phyloP scores from a whole-genome alignment of 2,888 invertebrate genomes.

The Theretra japonica region DNA sequence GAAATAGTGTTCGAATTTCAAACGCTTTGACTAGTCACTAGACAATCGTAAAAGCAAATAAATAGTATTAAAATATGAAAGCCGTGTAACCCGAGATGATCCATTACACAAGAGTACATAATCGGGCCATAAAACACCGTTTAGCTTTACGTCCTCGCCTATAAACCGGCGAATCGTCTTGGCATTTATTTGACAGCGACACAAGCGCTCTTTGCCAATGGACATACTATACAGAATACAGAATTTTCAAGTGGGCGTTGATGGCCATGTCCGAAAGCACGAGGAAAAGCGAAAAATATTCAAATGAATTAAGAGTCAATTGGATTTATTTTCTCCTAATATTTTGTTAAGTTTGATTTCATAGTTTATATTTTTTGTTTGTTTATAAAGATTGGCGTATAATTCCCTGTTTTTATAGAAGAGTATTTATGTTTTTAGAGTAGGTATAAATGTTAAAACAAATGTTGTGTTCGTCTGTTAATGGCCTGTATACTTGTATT shows the following conservation, averaged over 20 bases:
- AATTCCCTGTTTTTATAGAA: too few relatives aligned
- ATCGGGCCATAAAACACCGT: slow-evolving; percentile 62
- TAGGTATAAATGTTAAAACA: too few relatives aligned
- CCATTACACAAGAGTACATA: slow-evolving; percentile 54
- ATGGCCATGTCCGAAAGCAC: too few relatives aligned
- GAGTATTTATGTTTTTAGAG: too few relatives aligned
- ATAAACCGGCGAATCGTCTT: slow-evolving; percentile 53
- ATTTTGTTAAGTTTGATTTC: too few relatives aligned
- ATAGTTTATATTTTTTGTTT: too few relatives aligned
- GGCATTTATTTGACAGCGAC: slow-evolving; percentile 58
- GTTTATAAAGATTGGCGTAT: too few relatives aligned
- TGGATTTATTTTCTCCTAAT: too few relatives aligned
- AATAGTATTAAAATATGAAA: slow-evolving; percentile 42
- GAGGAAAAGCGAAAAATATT: too few relatives aligned
- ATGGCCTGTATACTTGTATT: too few relatives aligned
- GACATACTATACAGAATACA: neutral
- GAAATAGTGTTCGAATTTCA: neutral
- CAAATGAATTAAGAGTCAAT: too few relatives aligned
- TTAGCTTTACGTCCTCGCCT: slow-evolving; percentile 53
- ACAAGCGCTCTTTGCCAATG: slow-evolving; percentile 2
- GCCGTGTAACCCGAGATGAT: slow-evolving; percentile 50
- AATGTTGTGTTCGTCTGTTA: too few relatives aligned
- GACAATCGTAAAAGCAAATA: slow-evolving; percentile 9
- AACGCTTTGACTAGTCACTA: neutral
- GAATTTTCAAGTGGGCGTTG: neutral